phyloP scores from a whole-genome alignment of 2,113 vertebrate species.

The Dinomys branickii region DNA sequence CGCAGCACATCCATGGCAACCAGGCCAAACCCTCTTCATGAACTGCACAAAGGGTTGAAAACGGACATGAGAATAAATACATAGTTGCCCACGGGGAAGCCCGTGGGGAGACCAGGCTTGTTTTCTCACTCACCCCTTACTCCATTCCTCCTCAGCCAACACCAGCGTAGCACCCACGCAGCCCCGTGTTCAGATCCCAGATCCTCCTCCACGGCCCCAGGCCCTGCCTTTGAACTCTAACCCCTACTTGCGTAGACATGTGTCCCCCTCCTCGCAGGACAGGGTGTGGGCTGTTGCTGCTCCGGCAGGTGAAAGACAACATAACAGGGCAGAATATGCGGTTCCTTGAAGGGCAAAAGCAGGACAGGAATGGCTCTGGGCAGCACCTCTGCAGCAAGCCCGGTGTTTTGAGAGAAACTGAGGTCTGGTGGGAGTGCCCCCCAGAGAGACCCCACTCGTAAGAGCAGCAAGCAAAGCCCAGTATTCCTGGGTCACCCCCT shows the following conservation, averaged over 20 bases:
- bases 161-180: not conserved
- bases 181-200: not conserved
- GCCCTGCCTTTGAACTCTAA: not conserved
- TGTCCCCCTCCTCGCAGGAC: not conserved
- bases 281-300: not conserved
- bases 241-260: not conserved
- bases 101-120: not conserved
- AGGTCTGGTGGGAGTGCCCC: not conserved
- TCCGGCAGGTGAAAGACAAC: not conserved
- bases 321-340: not conserved
- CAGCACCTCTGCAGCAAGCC: not conserved
- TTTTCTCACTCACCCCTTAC: not conserved
- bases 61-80: not conserved
- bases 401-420: not conserved
- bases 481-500: accelerated
- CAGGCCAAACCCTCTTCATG: not conserved
- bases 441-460: not conserved
- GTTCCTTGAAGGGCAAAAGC: not conserved
- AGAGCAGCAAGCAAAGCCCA: not conserved
- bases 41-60: not conserved
- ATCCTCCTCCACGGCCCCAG: not conserved
- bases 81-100: not conserved
- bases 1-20: not conserved
- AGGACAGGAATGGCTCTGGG: not conserved
- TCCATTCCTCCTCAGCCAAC: not conserved